These are phyloP conservation scores for Sabatieria punctata DNA, from an alignment of 2,888 invertebrate species.

Conservation along the genomic window DNA sequence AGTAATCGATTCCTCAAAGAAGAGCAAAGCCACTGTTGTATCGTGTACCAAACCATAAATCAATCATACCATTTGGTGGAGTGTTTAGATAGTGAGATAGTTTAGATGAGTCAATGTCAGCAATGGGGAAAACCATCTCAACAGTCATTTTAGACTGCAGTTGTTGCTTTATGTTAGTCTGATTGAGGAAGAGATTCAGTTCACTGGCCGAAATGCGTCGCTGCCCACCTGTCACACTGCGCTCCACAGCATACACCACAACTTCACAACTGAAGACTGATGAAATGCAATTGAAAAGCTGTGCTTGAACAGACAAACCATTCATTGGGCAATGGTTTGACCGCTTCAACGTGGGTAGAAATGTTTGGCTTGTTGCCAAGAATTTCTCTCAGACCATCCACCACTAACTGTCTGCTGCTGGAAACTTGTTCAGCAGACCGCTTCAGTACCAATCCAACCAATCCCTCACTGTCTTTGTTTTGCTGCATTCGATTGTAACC, in stretches of 20 bases:
- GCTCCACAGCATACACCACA: slow-evolving; percentile 54
- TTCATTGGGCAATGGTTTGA: slow-evolving; percentile 55
- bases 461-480: slow-evolving; percentile 72
- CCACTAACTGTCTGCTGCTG: slow-evolving; percentile 52
- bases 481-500: slow-evolving; percentile 74
- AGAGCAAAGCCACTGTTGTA: too few relatives aligned
- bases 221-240: slow-evolving; percentile 40
- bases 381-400: slow-evolving; percentile 23
- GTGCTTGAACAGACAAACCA: neutral
- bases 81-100: slow-evolving; percentile 65
- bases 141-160: slow-evolving; percentile 51
- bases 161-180: slow-evolving; percentile 52
- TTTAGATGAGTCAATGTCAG: slow-evolving; percentile 47
- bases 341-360: slow-evolving; percentile 40
- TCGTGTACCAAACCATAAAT: too few relatives aligned
- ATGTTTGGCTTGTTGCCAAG: slow-evolving; percentile 15
- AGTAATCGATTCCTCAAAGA: slow-evolving; percentile 36
- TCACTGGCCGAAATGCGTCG: slow-evolving; percentile 34
- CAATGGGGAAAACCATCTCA: slow-evolving; percentile 50
- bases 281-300: slow-evolving; percentile 9
- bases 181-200: slow-evolving; percentile 39
- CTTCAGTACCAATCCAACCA: slow-evolving; percentile 65
- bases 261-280: slow-evolving; percentile 51
- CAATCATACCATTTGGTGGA: slow-evolving; percentile 54
- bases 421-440: slow-evolving; percentile 58